Percentiles rank a stretch among this genome's conserved stretches.
phyloP scores from a whole-genome alignment of 1,140 invertebrate genomes.

The Penaeus vannamei region DNA sequence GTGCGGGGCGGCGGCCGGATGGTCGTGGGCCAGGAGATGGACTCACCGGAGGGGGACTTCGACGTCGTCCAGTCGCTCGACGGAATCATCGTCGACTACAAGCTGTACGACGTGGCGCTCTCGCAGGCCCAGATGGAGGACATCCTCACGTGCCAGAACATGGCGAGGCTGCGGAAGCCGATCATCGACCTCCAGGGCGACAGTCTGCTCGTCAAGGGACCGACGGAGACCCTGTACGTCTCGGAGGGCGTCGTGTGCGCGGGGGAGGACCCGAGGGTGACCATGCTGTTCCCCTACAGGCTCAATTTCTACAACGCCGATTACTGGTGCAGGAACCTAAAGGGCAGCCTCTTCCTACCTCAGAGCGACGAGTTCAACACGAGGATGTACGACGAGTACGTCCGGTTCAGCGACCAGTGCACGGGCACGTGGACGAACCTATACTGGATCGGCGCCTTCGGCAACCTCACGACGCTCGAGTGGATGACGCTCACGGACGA shows the following conservation, averaged over 20 bases:
- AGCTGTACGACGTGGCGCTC: constrained; percentile 40
- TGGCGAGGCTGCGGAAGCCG: too few species aligned
- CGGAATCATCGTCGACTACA: constrained; percentile 36
- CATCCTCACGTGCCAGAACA: neutral
- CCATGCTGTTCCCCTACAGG: constrained; percentile 39
- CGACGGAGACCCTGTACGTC: neutral
- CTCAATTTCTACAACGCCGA: constrained; percentile 11
- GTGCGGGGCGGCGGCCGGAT: constrained; percentile 10
- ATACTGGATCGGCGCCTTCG: constrained; percentile 43
- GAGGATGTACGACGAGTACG: constrained; percentile 16
- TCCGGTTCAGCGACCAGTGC: constrained; percentile 25
- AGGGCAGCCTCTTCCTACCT: constrained; percentile 18
- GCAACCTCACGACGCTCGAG: neutral
- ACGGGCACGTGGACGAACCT: neutral
- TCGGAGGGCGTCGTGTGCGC: constrained; percentile 1
- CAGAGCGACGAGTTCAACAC: constrained; percentile 19
- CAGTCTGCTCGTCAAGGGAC: neutral
- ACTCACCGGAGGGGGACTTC: constrained; percentile 10
- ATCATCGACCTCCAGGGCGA: constrained; percentile 7
- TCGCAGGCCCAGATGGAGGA: neutral
- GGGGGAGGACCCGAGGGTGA: neutral
- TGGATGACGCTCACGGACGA: neutral
- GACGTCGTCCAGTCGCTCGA: neutral
- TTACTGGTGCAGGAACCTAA: neutral
- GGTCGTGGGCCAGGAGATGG: constrained; percentile 23